Conservation (phyloP, 64 coral and sea anemone species). For the Cladopsammia gracilis region DNA sequence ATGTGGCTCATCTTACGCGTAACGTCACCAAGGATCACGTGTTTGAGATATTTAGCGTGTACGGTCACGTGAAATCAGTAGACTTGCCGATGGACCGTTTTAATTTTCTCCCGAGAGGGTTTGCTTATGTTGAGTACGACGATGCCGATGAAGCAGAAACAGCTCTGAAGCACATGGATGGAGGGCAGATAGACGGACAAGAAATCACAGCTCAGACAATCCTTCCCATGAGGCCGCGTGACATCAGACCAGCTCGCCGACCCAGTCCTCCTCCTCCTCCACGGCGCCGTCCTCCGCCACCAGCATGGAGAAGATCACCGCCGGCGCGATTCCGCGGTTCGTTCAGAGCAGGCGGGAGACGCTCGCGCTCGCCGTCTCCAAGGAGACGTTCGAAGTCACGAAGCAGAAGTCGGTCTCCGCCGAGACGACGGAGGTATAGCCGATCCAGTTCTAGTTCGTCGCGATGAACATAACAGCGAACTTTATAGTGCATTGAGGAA, state of each 20-base stretch:
- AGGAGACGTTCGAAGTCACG: constrained; percentile 82
- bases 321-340: constrained; percentile 78
- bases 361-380: constrained; percentile 87
- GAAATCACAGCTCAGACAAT: constrained; percentile 91
- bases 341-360: constrained; percentile 69
- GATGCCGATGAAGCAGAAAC: constrained; percentile 87
- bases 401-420: constrained; percentile 85
- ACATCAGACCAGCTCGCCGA: constrained; percentile 75
- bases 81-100: constrained; percentile 93
- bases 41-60: constrained; percentile 96
- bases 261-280: constrained; percentile 72
- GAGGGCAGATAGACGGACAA: constrained; percentile 96
- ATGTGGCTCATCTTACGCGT: constrained; percentile 88
- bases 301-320: constrained; percentile 82
- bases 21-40: constrained; percentile 98
- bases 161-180: constrained; percentile 97
- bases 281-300: constrained; percentile 58
- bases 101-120: constrained; percentile 90
- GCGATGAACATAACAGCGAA: constrained; percentile 18
- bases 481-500: background rate
- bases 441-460: constrained; percentile 93
- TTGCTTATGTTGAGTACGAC: constrained; percentile 96
- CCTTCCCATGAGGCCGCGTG: constrained; percentile 73
- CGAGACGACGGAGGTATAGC: constrained; percentile 80
- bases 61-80: constrained; percentile 93